These are phyloP conservation scores for Gambusia holbrooki DNA, from an alignment of 2,113 vertebrate genomes.

Conservation along the genomic window DNA sequence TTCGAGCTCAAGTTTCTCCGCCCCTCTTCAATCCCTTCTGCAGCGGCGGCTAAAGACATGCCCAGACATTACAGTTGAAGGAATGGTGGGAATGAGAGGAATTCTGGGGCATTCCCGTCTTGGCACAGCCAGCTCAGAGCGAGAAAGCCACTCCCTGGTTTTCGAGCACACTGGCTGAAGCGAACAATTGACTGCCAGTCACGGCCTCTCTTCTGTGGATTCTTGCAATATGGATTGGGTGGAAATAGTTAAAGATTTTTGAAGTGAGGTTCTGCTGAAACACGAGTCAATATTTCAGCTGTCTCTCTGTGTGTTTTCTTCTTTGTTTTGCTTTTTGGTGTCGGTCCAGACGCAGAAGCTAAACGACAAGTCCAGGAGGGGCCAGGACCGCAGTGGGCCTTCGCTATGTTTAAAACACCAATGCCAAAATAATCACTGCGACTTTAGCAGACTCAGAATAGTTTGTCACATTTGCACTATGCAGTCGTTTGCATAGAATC, in stretches of 20 bases:
- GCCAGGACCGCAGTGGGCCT: background rate
- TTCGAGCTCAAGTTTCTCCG: background rate
- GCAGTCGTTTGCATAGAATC: background rate
- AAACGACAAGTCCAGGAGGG: background rate
- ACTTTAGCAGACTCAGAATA: too few relatives aligned
- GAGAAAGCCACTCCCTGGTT: slow-evolving; percentile 61
- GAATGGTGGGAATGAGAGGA: slow-evolving; percentile 80
- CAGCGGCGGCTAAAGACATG: slow-evolving; percentile 65
- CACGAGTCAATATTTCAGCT: background rate
- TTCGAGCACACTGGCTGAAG: slow-evolving; percentile 19
- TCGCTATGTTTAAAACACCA: background rate
- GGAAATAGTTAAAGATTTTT: background rate
- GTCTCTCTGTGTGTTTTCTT: background rate
- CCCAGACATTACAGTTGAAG: slow-evolving; percentile 72
- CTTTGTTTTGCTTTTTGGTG: background rate
- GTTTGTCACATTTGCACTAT: too few relatives aligned
- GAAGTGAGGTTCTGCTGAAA: background rate
- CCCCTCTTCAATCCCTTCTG: background rate
- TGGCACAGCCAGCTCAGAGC: slow-evolving; percentile 38
- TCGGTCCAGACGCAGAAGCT: background rate
- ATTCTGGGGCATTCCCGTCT: slow-evolving; percentile 80
- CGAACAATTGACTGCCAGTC: slow-evolving; percentile 21
- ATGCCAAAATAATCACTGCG: background rate
- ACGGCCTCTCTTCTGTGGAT: background rate
- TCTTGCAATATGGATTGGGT: background rate